Conservation (phyloP, 2,888 invertebrate genomes). For the Galerucella nymphaeae region DNA sequence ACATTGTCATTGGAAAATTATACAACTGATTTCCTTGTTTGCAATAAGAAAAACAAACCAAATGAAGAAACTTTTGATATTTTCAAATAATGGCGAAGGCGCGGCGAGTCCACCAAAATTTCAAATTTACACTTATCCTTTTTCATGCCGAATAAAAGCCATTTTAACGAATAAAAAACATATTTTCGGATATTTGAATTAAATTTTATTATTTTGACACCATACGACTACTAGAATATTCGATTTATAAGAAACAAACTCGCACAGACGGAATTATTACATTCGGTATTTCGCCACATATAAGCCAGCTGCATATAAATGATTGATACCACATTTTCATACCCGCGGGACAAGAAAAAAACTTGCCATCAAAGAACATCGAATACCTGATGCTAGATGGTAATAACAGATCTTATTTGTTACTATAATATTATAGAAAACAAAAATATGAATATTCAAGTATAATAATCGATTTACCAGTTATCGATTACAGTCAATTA, state of each 20-base stretch:
- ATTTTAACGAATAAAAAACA: too few relatives aligned
- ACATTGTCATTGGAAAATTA: too few relatives aligned
- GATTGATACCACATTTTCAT: not conserved
- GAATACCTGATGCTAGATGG: too few relatives aligned
- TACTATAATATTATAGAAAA: too few relatives aligned
- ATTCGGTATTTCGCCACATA: not conserved
- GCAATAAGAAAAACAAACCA: too few relatives aligned
- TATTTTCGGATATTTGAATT: not conserved
- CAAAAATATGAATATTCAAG: not conserved
- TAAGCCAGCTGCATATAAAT: not conserved
- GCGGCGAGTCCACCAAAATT: not conserved
- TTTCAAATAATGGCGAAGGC: too few relatives aligned
- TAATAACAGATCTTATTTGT: not conserved
- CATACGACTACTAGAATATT: not conserved
- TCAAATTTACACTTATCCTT: not conserved
- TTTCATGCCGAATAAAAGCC: too few relatives aligned
- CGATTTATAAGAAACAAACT: not conserved
- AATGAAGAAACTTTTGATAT: too few relatives aligned
- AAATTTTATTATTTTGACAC: not conserved
- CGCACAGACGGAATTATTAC: not conserved
- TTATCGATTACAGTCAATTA: slow-evolving; percentile 23
- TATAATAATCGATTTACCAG: not conserved
- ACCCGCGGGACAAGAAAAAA: not conserved
- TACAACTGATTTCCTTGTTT: too few relatives aligned
- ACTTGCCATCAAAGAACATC: not conserved